Evolutionary conservation across 2,888 invertebrate genomes (phyloP).

Genomic region (Cybosia mesomella): DNA sequence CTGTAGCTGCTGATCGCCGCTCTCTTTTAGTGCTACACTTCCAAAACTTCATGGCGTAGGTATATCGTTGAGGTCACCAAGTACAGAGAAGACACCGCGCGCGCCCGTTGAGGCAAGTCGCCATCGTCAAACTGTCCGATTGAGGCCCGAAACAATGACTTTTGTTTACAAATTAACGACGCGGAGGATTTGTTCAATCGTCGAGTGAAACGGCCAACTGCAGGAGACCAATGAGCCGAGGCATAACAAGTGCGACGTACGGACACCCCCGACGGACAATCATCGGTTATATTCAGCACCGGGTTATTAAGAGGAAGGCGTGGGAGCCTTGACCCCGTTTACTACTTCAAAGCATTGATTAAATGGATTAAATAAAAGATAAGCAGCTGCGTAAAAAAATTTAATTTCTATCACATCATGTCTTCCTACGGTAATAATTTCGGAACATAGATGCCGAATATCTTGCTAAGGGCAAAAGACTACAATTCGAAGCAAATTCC

Average conservation of each 20-base stretch:
- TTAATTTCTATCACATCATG: slow-evolving; percentile 86
- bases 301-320: slow-evolving; percentile 72
- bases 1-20: slow-evolving; percentile 64
- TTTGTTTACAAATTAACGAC: slow-evolving; percentile 83
- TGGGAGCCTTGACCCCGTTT: slow-evolving; percentile 73
- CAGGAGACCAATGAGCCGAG: slow-evolving; percentile 72
- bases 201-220: slow-evolving; percentile 69
- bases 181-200: slow-evolving; percentile 81
- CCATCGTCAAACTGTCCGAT: slow-evolving; percentile 79
- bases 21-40: slow-evolving; percentile 75
- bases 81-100: slow-evolving; percentile 64
- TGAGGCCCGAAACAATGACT: slow-evolving; percentile 83
- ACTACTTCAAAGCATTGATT: slow-evolving; percentile 42
- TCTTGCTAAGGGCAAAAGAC: slow-evolving; percentile 75
- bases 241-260: slow-evolving; percentile 72
- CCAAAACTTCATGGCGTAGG: slow-evolving; percentile 82
- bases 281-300: slow-evolving; percentile 52
- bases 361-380: slow-evolving; percentile 56
- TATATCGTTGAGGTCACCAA: slow-evolving; percentile 56
- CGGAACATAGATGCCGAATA: slow-evolving; percentile 82
- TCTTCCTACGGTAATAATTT: slow-evolving; percentile 81
- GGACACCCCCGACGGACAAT: slow-evolving; percentile 67
- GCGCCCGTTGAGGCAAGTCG: slow-evolving; percentile 75
- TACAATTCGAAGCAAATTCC: slow-evolving; percentile 77
- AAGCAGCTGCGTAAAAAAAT: slow-evolving; percentile 82